Evolutionary conservation across 2,797 vertebrate species (phyloP).

Genomic region (Chrosomus eos): DNA sequence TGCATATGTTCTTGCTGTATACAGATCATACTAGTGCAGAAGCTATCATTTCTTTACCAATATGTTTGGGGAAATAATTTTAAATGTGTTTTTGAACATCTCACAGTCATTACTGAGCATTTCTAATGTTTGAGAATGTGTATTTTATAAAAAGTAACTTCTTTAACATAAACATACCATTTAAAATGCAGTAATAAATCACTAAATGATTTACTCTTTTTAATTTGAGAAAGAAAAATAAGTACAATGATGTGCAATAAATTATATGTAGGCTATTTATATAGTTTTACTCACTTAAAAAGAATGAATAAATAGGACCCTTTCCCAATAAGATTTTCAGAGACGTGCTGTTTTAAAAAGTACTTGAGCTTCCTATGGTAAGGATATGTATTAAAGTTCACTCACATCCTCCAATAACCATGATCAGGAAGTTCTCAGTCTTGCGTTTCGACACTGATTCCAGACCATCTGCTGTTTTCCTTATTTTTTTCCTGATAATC

Average conservation of each 20-base stretch:
- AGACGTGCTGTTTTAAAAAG: not conserved
- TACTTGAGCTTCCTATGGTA: not conserved
- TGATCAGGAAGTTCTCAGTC: not conserved
- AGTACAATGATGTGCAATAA: not conserved
- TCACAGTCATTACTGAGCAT: not conserved
- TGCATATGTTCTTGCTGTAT: not conserved
- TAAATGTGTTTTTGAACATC: not conserved
- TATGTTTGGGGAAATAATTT: not conserved
- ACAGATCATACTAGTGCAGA: not conserved
- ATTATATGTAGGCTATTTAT: not conserved
- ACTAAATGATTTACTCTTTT: not conserved
- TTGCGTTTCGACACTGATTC: constrained; percentile 6
- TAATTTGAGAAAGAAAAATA: not conserved
- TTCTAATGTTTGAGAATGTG: not conserved
- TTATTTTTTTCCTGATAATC: constrained; percentile 34
- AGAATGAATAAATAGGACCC: not conserved
- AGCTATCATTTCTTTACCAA: not conserved
- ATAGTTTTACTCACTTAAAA: not conserved
- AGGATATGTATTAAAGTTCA: not conserved
- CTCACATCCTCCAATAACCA: not conserved
- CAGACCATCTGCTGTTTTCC: constrained; percentile 17
- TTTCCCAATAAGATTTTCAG: not conserved
- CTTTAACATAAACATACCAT: not conserved
- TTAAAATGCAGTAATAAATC: not conserved
- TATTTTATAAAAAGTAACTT: not conserved